phyloP scores from a whole-genome alignment of 2,797 vertebrate species.

The Acanthis flammea region DNA sequence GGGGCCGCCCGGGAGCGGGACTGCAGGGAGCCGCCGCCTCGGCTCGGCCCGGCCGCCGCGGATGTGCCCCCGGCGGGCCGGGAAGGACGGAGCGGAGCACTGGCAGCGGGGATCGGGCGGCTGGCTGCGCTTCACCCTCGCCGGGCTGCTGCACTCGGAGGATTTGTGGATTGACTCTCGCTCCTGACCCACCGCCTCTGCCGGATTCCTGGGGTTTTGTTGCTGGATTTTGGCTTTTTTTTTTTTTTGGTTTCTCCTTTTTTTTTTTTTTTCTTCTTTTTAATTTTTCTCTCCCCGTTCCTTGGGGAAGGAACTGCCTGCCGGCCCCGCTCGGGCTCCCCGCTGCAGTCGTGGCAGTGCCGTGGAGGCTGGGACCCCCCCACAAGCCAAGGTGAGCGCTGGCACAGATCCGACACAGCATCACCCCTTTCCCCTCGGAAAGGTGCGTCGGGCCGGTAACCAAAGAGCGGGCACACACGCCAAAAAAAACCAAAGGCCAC shows the following conservation, averaged over 20 bases:
- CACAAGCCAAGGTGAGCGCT: conserved; percentile 55
- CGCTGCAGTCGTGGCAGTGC: conserved; percentile 24
- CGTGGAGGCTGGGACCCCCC: not conserved
- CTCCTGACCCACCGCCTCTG: not conserved
- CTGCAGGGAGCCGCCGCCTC: conserved; percentile 23
- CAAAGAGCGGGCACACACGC: not conserved
- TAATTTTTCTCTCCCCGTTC: not conserved
- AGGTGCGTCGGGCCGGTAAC: conserved; percentile 1
- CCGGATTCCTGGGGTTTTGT: not conserved
- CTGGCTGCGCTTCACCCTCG: conserved; percentile 12
- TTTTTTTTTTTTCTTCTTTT: not conserved
- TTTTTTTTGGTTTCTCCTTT: not conserved
- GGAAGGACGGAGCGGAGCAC: conserved; percentile 6
- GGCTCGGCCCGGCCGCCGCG: not conserved
- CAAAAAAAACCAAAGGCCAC: not conserved
- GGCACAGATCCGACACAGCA: conserved; percentile 7
- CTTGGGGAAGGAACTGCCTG: not conserved
- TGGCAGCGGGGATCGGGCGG: not conserved
- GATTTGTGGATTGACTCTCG: conserved; percentile 21
- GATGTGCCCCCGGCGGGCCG: conserved; percentile 4
- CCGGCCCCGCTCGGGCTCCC: not conserved
- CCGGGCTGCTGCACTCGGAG: not conserved
- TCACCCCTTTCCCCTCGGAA: not conserved
- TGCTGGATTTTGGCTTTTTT: not conserved
- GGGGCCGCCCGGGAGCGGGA: not conserved